Conservation (phyloP, 2,797 vertebrate species). For the Distichodus sexfasciatus region DNA sequence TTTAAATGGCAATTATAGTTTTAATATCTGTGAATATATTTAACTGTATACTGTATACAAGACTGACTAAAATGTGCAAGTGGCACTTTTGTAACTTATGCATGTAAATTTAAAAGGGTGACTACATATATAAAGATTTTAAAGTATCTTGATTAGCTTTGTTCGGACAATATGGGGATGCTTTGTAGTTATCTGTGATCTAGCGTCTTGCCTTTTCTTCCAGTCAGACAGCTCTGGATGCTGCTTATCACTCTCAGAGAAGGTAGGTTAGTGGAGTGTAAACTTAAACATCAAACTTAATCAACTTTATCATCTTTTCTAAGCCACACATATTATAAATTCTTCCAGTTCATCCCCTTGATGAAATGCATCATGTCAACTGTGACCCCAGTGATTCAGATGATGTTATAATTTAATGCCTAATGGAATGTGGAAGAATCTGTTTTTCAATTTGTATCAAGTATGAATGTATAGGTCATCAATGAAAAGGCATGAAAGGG, state of each 20-base stretch:
- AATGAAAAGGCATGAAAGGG: neutral
- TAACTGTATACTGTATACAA: too few relatives aligned
- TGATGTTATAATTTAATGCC: neutral
- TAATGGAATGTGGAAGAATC: neutral
- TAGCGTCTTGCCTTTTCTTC: slow-evolving; percentile 76
- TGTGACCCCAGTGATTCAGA: too few relatives aligned
- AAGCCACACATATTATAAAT: slow-evolving; percentile 33
- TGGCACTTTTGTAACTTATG: too few relatives aligned
- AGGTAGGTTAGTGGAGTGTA: slow-evolving; percentile 80
- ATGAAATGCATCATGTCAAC: neutral
- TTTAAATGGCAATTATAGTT: too few relatives aligned
- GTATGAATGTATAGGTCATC: neutral
- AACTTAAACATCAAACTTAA: slow-evolving; percentile 35
- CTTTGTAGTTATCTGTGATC: slow-evolving; percentile 10
- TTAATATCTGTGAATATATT: too few relatives aligned
- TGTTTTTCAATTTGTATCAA: neutral
- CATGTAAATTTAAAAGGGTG: too few relatives aligned
- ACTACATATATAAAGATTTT: too few relatives aligned
- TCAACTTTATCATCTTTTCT: slow-evolving; percentile 36
- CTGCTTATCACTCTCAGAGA: slow-evolving; percentile 91
- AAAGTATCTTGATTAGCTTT: neutral
- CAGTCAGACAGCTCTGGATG: slow-evolving; percentile 92
- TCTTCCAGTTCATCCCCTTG: neutral
- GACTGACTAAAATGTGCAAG: too few relatives aligned
- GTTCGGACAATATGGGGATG: neutral